Percentiles rank a stretch among this genome's conserved stretches.
These are phyloP conservation scores for Cassiopea xamachana DNA, from an alignment of 30 jellyfish, hydroid and myxozoan species.

Conservation along the genomic window DNA sequence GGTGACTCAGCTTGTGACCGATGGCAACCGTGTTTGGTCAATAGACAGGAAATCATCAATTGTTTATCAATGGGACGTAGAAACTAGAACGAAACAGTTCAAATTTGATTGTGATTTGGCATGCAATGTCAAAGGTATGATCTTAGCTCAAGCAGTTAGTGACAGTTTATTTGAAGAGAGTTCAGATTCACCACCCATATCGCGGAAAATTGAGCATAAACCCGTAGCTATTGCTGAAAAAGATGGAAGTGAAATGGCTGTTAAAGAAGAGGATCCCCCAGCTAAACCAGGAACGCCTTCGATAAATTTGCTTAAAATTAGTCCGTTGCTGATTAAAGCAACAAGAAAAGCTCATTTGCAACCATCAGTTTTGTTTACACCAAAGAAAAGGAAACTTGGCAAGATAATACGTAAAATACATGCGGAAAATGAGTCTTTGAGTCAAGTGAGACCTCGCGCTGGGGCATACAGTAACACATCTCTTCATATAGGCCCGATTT, in stretches of 20 bases:
- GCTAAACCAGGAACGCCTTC: not conserved
- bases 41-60: constrained; percentile 67
- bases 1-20: constrained; percentile 69
- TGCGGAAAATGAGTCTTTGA: not conserved
- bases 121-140: constrained; percentile 20
- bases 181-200: constrained; percentile 44
- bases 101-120: constrained; percentile 72
- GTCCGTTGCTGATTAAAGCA: constrained; percentile 26
- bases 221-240: not conserved
- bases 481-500: constrained; percentile 47
- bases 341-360: constrained; percentile 43
- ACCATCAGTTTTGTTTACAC: constrained; percentile 68
- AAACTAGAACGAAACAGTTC: constrained; percentile 40
- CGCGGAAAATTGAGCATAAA: not conserved
- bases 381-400: constrained; percentile 37
- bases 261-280: not conserved
- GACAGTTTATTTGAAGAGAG: constrained; percentile 32
- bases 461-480: constrained; percentile 63
- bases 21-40: constrained; percentile 78
- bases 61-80: constrained; percentile 89
- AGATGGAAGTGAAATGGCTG: not conserved
- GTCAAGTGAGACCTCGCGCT: constrained; percentile 66
- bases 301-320: constrained; percentile 15
- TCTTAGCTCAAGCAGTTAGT: constrained; percentile 38
- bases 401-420: constrained; percentile 4